These are phyloP conservation scores for Pelecanoides urinatrix DNA, from an alignment of 2,113 vertebrate genomes.

Conservation along the genomic window DNA sequence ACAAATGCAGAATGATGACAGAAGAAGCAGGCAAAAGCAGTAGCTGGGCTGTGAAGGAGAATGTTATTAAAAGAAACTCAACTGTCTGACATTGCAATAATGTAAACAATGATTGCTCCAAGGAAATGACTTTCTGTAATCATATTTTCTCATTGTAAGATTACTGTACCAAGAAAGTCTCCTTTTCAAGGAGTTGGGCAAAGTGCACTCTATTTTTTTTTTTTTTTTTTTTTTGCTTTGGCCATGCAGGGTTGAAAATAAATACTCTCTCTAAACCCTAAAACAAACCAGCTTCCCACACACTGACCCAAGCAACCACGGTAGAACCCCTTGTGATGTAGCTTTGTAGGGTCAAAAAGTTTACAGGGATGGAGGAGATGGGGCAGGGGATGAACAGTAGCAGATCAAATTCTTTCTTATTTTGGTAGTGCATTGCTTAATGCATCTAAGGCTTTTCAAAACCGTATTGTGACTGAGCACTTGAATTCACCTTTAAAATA, in stretches of 20 bases:
- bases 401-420: background rate
- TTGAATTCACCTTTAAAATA: background rate
- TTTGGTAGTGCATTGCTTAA: background rate
- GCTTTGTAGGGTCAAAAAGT: background rate
- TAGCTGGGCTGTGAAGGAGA: background rate
- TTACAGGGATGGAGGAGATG: background rate
- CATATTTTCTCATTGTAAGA: background rate
- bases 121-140: background rate
- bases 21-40: background rate
- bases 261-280: background rate
- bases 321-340: background rate
- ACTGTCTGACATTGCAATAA: background rate
- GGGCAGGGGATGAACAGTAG: background rate
- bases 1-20: background rate
- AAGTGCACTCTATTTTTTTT: background rate
- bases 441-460: background rate
- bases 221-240: background rate
- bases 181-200: background rate
- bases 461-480: fast-evolving
- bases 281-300: background rate
- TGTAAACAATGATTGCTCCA: background rate
- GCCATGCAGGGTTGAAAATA: background rate
- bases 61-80: background rate
- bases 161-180: background rate
- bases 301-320: background rate